These are phyloP conservation scores for Cranoglanis bouderius DNA, from an alignment of 2,113 vertebrate genomes.

Conservation along the genomic window DNA sequence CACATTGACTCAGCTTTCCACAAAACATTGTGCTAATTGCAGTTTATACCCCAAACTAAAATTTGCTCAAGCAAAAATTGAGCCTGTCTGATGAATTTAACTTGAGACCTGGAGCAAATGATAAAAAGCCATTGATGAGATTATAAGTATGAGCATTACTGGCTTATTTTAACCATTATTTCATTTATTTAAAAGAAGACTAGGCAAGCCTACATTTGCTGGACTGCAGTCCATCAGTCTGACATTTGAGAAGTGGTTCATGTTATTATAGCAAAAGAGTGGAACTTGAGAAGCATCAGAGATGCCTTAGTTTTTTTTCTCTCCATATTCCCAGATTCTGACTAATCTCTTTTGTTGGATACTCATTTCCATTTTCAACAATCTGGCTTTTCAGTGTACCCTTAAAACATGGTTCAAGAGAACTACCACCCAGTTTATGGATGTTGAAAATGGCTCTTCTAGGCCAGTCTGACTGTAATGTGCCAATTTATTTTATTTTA, in stretches of 20 bases:
- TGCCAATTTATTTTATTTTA: neutral
- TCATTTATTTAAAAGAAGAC: neutral
- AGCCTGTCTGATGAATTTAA: neutral
- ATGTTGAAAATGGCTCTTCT: neutral
- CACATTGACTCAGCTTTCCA: neutral
- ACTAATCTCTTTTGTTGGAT: neutral
- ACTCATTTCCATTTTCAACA: neutral
- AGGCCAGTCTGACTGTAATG: neutral
- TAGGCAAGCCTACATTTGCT: neutral
- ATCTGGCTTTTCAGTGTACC: neutral
- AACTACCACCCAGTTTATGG: neutral
- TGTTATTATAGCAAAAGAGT: neutral
- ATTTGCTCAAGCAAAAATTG: neutral
- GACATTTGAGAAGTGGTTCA: neutral
- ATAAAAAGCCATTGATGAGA: neutral
- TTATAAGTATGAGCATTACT: neutral
- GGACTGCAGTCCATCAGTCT: neutral
- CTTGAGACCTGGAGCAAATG: neutral
- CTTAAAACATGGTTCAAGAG: neutral
- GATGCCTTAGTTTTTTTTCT: neutral
- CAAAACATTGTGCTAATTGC: neutral
- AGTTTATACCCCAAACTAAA: neutral
- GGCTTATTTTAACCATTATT: neutral
- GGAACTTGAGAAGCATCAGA: neutral
- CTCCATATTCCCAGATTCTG: neutral